Evolutionary conservation across 2,797 vertebrate species (phyloP).

Genomic region (Lagothrix lagotricha): DNA sequence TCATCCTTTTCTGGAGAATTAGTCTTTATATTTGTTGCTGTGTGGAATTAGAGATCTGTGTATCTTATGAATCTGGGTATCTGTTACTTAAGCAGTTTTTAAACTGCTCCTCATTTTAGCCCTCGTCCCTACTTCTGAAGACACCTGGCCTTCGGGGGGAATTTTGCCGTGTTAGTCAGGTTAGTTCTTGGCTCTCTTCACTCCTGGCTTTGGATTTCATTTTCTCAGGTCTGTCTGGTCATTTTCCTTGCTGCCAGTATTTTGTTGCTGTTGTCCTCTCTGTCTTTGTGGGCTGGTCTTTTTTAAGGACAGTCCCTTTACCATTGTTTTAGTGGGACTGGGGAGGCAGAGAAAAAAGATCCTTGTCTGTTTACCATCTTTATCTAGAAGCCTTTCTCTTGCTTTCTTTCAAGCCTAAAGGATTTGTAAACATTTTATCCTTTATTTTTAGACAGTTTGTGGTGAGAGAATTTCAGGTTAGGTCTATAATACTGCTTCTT

Average conservation of each 20-base stretch:
- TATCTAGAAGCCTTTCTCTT: neutral
- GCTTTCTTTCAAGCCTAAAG: neutral
- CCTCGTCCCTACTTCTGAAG: neutral
- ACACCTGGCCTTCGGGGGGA: neutral
- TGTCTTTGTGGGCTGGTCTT: neutral
- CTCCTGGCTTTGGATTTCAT: neutral
- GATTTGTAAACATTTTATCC: neutral
- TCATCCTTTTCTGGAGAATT: neutral
- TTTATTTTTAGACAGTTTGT: neutral
- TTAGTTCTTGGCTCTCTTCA: neutral
- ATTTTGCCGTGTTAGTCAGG: neutral
- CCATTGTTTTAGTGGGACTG: neutral
- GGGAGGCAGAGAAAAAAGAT: neutral
- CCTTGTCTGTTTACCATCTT: neutral
- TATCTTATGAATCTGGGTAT: neutral
- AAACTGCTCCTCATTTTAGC: neutral
- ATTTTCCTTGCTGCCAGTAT: neutral
- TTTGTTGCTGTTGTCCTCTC: neutral
- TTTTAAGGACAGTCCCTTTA: neutral
- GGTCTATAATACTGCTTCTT: neutral
- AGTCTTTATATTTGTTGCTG: neutral
- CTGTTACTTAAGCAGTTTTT: neutral
- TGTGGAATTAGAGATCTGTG: neutral
- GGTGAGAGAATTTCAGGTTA: neutral
- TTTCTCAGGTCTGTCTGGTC: neutral